A percentile compares a stretch with the other conserved stretches of the same genome.
Conservation (phyloP, 1,140 invertebrate genomes). For the Copidosoma floridanum region DNA sequence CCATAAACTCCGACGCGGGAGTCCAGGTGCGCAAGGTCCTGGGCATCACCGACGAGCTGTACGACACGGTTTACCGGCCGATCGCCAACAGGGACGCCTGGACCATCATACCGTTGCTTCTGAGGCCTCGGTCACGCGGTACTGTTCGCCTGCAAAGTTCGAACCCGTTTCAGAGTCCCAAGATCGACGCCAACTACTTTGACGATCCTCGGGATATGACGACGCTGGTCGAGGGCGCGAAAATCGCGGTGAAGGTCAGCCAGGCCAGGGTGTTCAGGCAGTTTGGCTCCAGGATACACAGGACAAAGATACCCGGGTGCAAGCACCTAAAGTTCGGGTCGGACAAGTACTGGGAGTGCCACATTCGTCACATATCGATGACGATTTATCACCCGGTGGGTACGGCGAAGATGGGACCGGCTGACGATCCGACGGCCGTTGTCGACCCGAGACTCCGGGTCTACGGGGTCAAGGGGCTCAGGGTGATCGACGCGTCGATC, state of each 20-base stretch:
- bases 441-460: slow-evolving; percentile 78
- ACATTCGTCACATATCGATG: slow-evolving; percentile 80
- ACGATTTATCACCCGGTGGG: slow-evolving; percentile 83
- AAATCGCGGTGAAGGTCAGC: slow-evolving; percentile 69
- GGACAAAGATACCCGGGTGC: slow-evolving; percentile 76
- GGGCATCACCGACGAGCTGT: slow-evolving; percentile 80
- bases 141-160: slow-evolving; percentile 70
- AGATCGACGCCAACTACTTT: slow-evolving; percentile 89
- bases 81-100: slow-evolving; percentile 76
- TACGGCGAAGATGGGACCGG: slow-evolving; percentile 82
- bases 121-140: slow-evolving; percentile 78
- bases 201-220: slow-evolving; percentile 72
- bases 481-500: slow-evolving; percentile 85
- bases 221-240: slow-evolving; percentile 79
- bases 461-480: slow-evolving; percentile 72
- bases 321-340: slow-evolving; percentile 68
- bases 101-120: slow-evolving; percentile 78
- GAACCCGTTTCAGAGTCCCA: slow-evolving; percentile 82
- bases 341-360: slow-evolving; percentile 82
- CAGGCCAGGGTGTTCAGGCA: slow-evolving; percentile 77
- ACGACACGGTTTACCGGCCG: slow-evolving; percentile 74
- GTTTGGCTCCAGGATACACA: slow-evolving; percentile 74
- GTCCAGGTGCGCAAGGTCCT: slow-evolving; percentile 72
- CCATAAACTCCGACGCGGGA: slow-evolving; percentile 77
- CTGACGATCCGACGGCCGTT: slow-evolving; percentile 71